Percentiles rank a stretch among this genome's conserved stretches.
Evolutionary conservation across 2,113 vertebrate genomes (phyloP).

Genomic region (Microtus ochrogaster): DNA sequence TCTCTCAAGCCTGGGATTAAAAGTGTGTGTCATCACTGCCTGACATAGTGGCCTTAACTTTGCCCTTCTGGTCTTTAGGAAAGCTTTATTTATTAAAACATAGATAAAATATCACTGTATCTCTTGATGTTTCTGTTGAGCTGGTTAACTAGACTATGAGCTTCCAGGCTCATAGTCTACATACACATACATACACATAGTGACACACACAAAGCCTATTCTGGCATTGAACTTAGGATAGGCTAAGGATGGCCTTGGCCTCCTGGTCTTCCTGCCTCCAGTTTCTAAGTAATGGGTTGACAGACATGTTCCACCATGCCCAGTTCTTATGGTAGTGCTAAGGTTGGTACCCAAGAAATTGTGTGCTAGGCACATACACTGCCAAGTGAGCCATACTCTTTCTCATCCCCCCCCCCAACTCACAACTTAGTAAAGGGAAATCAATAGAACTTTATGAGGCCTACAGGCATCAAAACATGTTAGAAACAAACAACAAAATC

Average conservation of each 20-base stretch:
- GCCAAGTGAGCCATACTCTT: neutral
- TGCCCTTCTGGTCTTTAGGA: too few relatives aligned
- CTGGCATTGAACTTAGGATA: neutral
- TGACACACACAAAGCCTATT: neutral
- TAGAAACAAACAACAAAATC: neutral
- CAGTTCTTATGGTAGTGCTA: neutral
- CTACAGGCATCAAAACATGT: neutral
- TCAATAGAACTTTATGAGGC: neutral
- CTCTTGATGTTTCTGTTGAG: neutral
- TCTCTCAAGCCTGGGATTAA: too few relatives aligned
- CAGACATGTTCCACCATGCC: neutral
- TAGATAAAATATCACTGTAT: too few relatives aligned
- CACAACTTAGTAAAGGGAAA: constrained; percentile 39
- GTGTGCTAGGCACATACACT: neutral
- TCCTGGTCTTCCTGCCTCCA: neutral
- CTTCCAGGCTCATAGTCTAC: neutral
- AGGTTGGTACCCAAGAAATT: neutral
- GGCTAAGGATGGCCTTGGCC: too few relatives aligned
- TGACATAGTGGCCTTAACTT: too few relatives aligned
- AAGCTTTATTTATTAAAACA: too few relatives aligned
- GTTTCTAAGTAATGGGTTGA: neutral
- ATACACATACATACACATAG: neutral
- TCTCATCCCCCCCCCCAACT: neutral
- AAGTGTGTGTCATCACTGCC: too few relatives aligned
- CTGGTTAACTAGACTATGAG: neutral